Percentiles rank a stretch among this genome's conserved stretches.
Evolutionary conservation across 1,140 invertebrate species (phyloP).

Genomic region (Rhagoletis pomonella): DNA sequence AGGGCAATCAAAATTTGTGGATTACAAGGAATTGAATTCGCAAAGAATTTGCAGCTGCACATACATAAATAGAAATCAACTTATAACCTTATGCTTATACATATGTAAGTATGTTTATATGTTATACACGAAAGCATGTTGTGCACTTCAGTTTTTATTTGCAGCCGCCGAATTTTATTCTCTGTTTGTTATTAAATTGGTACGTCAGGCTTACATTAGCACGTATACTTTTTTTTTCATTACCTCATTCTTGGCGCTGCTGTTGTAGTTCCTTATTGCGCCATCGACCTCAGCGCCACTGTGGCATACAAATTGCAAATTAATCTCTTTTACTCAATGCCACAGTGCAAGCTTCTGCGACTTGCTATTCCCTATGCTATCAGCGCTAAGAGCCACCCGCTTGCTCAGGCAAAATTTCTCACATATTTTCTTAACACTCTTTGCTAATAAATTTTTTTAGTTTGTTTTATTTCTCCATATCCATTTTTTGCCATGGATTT

Average conservation of each 20-base stretch:
- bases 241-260: too few species aligned
- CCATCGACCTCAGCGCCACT: slow-evolving; percentile 60
- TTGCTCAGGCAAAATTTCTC: background rate
- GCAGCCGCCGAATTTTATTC: too few species aligned
- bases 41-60: background rate
- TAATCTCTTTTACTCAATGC: slow-evolving; percentile 60
- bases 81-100: too few species aligned
- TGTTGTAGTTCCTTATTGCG: too few species aligned
- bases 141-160: too few species aligned
- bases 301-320: slow-evolving; percentile 72
- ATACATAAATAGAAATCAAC: too few species aligned
- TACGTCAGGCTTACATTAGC: background rate
- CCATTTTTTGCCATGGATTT: background rate
- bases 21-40: slow-evolving; percentile 1
- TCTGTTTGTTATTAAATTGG: too few species aligned
- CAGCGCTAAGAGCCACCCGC: background rate
- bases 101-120: too few species aligned
- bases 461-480: background rate
- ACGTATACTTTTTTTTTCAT: too few species aligned
- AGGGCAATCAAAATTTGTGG: slow-evolving; percentile 25
- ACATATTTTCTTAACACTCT: background rate
- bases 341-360: background rate
- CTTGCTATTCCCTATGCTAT: background rate
- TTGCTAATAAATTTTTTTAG: background rate
- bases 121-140: too few species aligned